Percentiles rank a stretch among this genome's conserved stretches.
phyloP scores from a whole-genome alignment of 2,888 invertebrate species.

The Acanthosepion lycidas region DNA sequence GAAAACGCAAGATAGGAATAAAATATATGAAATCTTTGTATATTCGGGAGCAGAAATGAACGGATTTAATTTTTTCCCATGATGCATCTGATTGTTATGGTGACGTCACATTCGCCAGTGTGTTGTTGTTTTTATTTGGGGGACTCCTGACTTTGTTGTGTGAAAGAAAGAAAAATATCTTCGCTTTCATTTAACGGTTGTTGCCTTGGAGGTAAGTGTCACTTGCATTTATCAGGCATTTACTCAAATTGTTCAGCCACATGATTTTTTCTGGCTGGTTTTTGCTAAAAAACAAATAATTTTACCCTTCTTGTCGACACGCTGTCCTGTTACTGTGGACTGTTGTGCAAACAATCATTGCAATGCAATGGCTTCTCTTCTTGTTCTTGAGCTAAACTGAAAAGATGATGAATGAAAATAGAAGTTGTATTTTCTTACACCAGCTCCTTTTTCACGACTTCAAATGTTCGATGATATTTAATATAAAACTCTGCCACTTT shows the following conservation, averaged over 20 bases:
- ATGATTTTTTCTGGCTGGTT: background rate
- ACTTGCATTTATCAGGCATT: background rate
- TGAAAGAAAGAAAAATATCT: background rate
- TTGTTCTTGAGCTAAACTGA: background rate
- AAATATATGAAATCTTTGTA: background rate
- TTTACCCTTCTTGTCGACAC: background rate
- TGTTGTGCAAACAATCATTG: conserved; percentile 14
- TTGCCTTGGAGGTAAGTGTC: background rate
- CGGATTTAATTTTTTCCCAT: conserved; percentile 15
- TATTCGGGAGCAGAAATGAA: background rate
- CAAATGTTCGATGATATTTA: background rate
- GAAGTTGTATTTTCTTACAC: background rate
- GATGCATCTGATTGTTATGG: conserved; percentile 44
- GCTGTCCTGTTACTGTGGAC: background rate
- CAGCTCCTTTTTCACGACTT: background rate
- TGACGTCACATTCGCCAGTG: background rate
- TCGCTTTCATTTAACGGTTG: background rate
- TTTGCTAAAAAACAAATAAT: background rate
- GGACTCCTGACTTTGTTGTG: background rate
- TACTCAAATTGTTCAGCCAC: background rate
- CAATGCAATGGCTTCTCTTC: conserved; percentile 22
- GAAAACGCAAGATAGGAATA: background rate
- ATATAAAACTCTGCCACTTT: background rate
- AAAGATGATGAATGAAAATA: background rate
- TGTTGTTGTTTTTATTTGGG: conserved; percentile 41